Evolutionary conservation across 2,797 vertebrate genomes (phyloP), one percentile per base, ranked within the genome.

Genomic region (Muscicapa striata): DNA sequence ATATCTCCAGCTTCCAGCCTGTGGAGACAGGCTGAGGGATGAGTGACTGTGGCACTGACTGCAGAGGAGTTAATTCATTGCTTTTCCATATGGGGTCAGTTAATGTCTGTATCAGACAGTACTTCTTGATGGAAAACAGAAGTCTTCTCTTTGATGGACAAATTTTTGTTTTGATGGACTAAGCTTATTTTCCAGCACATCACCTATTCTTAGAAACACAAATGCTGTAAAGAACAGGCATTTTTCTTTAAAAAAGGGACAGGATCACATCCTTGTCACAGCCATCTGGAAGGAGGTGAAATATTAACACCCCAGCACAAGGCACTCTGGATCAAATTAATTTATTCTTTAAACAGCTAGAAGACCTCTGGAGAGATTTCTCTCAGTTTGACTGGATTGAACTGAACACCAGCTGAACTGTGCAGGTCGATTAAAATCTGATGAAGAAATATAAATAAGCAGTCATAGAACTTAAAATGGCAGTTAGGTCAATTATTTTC

Each of bases 401-500:
- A 67, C 81, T 69, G 74, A 83, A 48, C 4, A 70, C 7, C 61
- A 83, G 58, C 80, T 93, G 69, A 89, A 64, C 64, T 67, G 57
- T 27, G 64, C 34, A 67, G 76, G 87, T 80, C 5, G 0, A 83
- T 80, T 77, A 40, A 87, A 74, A 66, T 48, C 82, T 61, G 94
- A 67, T 61, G 68, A 85, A 49, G 76, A 94, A 93, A 89, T 67
- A 92, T 55, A 89, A 89, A 80, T 67, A 78, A 92, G 80, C 34
- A 63, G 72, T 30, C 59, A 72, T 6, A 48, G 72, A 87, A 79
- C 40, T 46, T 15, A 67, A 72, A 87, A 83, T 8, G 17, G 68
- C 92, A 77, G 51, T 55, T 55, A 76, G 55, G 81, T 78, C 84
- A 85, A 92, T 80, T 87, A 90, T 87, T 94, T 80, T 66, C 82